phyloP scores from a whole-genome alignment of 1,140 invertebrate species.

The Zaprionus vittiger region DNA sequence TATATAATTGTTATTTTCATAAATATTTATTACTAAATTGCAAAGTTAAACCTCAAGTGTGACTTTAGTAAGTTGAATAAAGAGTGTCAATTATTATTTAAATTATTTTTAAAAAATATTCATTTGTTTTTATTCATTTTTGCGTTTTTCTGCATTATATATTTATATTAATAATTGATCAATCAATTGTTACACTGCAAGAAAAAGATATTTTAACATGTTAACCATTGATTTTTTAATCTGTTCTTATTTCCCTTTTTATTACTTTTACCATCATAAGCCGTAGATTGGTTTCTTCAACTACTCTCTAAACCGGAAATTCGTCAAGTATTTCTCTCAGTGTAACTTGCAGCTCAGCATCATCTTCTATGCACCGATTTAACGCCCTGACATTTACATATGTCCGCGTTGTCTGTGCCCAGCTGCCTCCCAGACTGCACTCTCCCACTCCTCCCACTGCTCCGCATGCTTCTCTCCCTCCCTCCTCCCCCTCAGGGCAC shows the following conservation, averaged over 20 bases:
- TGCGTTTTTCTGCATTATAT: no score
- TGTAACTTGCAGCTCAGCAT: constrained; percentile 23
- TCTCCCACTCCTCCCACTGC: constrained; percentile 9
- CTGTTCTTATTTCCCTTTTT: not conserved
- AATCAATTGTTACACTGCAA: no score
- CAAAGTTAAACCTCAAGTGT: no score
- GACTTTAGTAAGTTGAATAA: no score
- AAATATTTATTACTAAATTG: no score
- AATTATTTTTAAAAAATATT: no score
- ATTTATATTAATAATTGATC: no score
- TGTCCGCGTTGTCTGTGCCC: constrained; percentile 46
- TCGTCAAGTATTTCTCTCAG: not conserved
- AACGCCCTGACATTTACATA: constrained; percentile 82
- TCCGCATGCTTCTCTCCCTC: not conserved
- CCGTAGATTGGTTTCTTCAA: not conserved
- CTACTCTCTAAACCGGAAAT: constrained; percentile 10
- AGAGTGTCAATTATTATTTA: no score
- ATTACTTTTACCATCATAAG: not conserved
- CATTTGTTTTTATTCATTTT: no score
- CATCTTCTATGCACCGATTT: constrained; percentile 76
- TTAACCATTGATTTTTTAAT: not conserved
- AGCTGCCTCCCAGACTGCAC: constrained; percentile 5
- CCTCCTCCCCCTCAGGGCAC: constrained; percentile 12
- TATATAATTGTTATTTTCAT: no score
- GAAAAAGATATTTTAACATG: no score